These are phyloP conservation scores for Selenia dentaria DNA, from an alignment of 2,888 invertebrate genomes.

Conservation along the genomic window DNA sequence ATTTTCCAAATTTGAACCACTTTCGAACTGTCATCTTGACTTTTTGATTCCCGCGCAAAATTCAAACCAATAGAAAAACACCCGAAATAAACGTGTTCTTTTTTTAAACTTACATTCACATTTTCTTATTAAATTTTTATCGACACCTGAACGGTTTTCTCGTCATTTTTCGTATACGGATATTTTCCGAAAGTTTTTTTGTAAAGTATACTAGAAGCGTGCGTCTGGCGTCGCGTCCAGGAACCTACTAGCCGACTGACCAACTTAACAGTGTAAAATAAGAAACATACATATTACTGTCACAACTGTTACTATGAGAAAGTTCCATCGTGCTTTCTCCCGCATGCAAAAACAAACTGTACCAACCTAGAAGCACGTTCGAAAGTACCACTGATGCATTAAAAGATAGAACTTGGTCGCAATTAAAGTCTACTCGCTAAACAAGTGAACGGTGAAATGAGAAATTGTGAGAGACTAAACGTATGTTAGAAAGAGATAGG, in stretches of 20 bases:
- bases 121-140: slow-evolving; percentile 47
- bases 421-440: slow-evolving; percentile 68
- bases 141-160: slow-evolving; percentile 57
- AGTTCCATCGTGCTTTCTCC: slow-evolving; percentile 52
- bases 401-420: slow-evolving; percentile 54
- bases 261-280: slow-evolving; percentile 81
- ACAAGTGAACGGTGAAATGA: slow-evolving; percentile 84
- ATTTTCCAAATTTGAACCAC: slow-evolving; percentile 65
- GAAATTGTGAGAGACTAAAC: slow-evolving; percentile 77
- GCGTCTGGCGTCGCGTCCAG: slow-evolving; percentile 50
- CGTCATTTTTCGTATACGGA: slow-evolving; percentile 59
- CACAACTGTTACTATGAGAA: slow-evolving; percentile 44
- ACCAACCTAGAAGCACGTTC: slow-evolving; percentile 17
- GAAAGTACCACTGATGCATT: slow-evolving; percentile 13
- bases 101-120: slow-evolving; percentile 50
- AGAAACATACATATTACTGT: slow-evolving; percentile 80
- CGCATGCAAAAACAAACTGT: slow-evolving; percentile 30
- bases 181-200: slow-evolving; percentile 34
- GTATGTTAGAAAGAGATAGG: slow-evolving; percentile 60
- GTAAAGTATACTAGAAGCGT: slow-evolving; percentile 47
- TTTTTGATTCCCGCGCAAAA: slow-evolving; percentile 58
- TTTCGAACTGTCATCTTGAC: slow-evolving; percentile 75
- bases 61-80: slow-evolving; percentile 33
- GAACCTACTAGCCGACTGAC: slow-evolving; percentile 83
- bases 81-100: slow-evolving; percentile 34